Evolutionary conservation across 2,888 invertebrate genomes (phyloP), one percentile per base, ranked within the genome.

Genomic region (Melanotus villosus): DNA sequence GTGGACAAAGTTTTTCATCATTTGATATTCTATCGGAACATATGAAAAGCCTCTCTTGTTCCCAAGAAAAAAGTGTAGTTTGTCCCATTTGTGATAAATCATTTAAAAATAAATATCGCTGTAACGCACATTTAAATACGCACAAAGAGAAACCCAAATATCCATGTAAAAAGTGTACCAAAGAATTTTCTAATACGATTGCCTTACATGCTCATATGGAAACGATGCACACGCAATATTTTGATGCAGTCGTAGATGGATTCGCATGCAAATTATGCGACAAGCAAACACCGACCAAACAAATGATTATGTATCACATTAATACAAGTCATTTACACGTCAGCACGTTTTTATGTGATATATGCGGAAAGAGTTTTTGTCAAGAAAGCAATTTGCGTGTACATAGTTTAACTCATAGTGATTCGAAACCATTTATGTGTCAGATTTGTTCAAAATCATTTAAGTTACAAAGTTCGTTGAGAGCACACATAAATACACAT

Each of bases 331-430:
- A 76, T 58, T 38, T 72, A 19, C 75, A 73, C 26, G 59, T 75
- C 1, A 75, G 67, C 30, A 73, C 74, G 4, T 71, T 70, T 60
- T 65, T 66, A 32, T 88, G 88, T 76, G 85, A 86, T 59, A 84
- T 85, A 4, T 88, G 88, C 76, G 85, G 86, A 65, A 88, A 87
- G 78, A 87, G 87, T 26, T 88, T 88, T 70, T 86, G 58, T 16
- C 62, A 70, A 14, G 73, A 73, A 50, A 67, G 41, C 45, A 65
- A 68, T 23, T 47, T 75, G n/a, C 65, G 68, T 4, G 56, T 59
- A 3, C 75, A 75, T 45, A 56, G 56, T n/a, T 10, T 54, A 21
- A 75, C 66, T 1, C 75, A 75, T 23, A 70, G 57, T 34, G 70
- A 75, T 26, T 59, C 64, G n/a, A 71, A 72, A 34, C 68, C 75